These are phyloP conservation scores for Dissostichus mawsoni DNA, from an alignment of 2,113 vertebrate genomes.

Conservation along the genomic window DNA sequence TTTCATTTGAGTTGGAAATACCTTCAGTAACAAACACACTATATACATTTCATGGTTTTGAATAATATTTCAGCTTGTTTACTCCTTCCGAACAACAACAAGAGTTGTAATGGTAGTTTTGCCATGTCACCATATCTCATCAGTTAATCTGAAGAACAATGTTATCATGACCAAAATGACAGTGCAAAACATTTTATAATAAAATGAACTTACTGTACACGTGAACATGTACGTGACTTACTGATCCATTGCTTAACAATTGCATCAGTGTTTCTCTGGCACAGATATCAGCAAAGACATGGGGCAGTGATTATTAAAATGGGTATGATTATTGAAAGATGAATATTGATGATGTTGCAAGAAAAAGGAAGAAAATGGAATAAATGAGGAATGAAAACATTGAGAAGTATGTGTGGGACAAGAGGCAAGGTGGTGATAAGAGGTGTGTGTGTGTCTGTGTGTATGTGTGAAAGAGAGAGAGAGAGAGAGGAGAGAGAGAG, in stretches of 20 bases:
- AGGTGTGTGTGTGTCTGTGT: conserved; percentile 8
- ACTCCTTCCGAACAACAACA: background rate
- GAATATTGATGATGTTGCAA: conserved; percentile 32
- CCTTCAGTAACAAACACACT: background rate
- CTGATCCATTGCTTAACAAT: background rate
- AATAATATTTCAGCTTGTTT: background rate
- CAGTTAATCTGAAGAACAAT: background rate
- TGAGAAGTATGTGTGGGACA: conserved; percentile 37
- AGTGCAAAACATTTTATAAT: background rate
- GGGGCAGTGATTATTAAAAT: conserved; percentile 2
- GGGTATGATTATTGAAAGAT: conserved; percentile 8
- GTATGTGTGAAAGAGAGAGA: conserved; percentile 1
- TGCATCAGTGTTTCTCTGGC: conserved; percentile 1
- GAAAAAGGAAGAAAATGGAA: conserved; percentile 13
- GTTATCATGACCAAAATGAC: conserved; percentile 20
- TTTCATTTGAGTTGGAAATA: background rate
- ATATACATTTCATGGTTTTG: background rate
- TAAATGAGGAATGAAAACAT: conserved; percentile 49
- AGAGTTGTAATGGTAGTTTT: conserved; percentile 1
- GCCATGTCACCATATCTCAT: conserved; percentile 22
- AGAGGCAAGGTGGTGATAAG: conserved; percentile 49
- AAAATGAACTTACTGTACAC: background rate
- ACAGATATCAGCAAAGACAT: conserved; percentile 9
- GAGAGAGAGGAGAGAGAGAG: conserved; percentile 6
- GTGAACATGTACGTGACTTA: background rate